A percentile compares a stretch with the other conserved stretches of the same genome.
These are phyloP conservation scores for Oenanthe melanoleuca DNA, from an alignment of 2,113 vertebrate genomes.

Conservation along the genomic window DNA sequence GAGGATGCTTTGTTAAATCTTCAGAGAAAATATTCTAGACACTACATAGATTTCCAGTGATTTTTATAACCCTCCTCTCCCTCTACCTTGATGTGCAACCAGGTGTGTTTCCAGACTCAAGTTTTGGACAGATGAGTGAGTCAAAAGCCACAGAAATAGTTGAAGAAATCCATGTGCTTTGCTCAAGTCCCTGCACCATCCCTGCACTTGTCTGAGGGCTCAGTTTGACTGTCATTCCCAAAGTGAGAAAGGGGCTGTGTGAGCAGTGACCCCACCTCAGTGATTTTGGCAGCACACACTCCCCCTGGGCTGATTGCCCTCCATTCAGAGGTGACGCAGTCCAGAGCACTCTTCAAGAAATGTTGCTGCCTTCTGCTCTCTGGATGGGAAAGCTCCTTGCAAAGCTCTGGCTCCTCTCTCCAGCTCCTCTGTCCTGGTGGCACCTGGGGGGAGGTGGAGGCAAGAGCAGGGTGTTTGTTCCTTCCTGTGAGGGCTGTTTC, in stretches of 20 bases:
- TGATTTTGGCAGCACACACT: background rate
- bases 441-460: rapidly evolving
- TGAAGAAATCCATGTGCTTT: background rate
- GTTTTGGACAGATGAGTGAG: background rate
- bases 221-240: background rate
- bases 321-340: background rate
- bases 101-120: background rate
- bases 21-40: background rate
- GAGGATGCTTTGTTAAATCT: background rate
- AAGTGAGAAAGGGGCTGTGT: background rate
- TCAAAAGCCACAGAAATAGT: background rate
- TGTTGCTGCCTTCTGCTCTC: background rate
- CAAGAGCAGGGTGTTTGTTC: background rate
- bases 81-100: background rate
- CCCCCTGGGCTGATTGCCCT: background rate
- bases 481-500: background rate
- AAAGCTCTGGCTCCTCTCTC: background rate
- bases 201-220: background rate
- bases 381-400: background rate
- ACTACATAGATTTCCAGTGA: background rate
- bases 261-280: background rate
- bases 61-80: background rate
- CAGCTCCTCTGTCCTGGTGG: background rate
- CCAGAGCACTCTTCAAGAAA: background rate
- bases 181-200: background rate